Evolutionary conservation across 2,113 vertebrate species (phyloP), one percentile per base, ranked within the genome.

Genomic region (Pholis gunnellus): DNA sequence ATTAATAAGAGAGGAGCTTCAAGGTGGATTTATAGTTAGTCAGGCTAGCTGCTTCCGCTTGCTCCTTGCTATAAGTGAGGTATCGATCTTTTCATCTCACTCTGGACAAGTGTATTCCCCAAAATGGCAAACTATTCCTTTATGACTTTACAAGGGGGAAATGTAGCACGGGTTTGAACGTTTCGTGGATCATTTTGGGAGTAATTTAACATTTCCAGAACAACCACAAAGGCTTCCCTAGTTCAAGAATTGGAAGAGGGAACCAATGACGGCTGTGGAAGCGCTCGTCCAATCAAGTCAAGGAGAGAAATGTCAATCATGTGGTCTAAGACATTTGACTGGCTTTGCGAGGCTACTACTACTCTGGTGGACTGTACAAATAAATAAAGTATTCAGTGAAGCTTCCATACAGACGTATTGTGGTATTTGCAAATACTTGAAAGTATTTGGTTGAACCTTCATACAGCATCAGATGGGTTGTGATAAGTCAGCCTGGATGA

Each of bases 391-490:
- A 68, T 14, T 76, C 6, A 76, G 15, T 31, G 50, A 75, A 71
- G 50, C 50, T 14, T 75, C 42, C 40, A 52, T 54, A 57, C 31
- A 8, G 6, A 50, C 25, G 8, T 11, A 20, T 13, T 68, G 14
- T 50, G 27, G n/a, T 8, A 56, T 70, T 57, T n/a, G 5, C 31
- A 18, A 74, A 38, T 71, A 54, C 14, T 68, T 56, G 0, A 15
- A 42, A 5, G 34, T 72, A 54, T 74, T 78, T 78, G 69, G 50
- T 15, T 31, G 50, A 72, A 67, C 74, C 73, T 78, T 50, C 69
- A 50, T 18, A 7, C 66, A 57, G 59, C 63, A 65, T 52, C 75
- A 75, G 65, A 46, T 15, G 9, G 63, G 63, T 9, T 22, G 38
- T 27, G 72, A 61, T 72, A 18, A 70, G 75, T 75, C 31, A 29